phyloP scores from a whole-genome alignment of 2,888 invertebrate genomes.

The Mylabris sibirica region DNA sequence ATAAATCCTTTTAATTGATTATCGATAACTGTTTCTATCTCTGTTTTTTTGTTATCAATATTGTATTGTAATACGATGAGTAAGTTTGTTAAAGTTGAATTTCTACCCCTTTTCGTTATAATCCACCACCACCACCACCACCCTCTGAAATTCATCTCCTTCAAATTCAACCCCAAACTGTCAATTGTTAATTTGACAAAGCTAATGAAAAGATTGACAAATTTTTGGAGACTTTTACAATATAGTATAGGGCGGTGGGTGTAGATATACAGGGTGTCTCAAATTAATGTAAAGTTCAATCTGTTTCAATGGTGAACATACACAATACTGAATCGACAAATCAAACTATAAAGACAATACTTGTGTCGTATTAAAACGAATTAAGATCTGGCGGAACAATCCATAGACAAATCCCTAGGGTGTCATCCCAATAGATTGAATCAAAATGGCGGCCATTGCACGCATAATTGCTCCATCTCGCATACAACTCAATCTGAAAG shows the following conservation, averaged over 20 bases:
- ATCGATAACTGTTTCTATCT: background rate
- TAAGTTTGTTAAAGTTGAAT: conserved; percentile 5
- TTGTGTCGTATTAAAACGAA: conserved; percentile 57
- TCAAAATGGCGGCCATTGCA: conserved; percentile 62
- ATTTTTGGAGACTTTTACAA: background rate
- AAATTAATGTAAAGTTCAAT: background rate
- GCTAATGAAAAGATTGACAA: background rate
- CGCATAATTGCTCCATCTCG: conserved; percentile 59
- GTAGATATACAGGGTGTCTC: background rate
- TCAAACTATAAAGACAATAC: conserved; percentile 39
- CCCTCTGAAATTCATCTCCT: background rate
- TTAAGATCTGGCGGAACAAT: conserved; percentile 56
- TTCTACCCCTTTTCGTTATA: background rate
- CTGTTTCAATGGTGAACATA: background rate
- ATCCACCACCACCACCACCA: background rate
- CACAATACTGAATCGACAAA: conserved; percentile 14
- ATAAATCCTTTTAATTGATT: background rate
- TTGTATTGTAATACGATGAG: background rate
- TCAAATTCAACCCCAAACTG: background rate
- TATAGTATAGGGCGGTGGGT: too few relatives aligned
- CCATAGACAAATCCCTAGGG: conserved; percentile 63
- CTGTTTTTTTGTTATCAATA: background rate
- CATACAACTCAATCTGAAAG: conserved; percentile 48
- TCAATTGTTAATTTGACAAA: conserved; percentile 3
- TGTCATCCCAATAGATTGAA: conserved; percentile 70